Evolutionary conservation across 2,113 vertebrate species (phyloP).

Genomic region (Columba janthina): DNA sequence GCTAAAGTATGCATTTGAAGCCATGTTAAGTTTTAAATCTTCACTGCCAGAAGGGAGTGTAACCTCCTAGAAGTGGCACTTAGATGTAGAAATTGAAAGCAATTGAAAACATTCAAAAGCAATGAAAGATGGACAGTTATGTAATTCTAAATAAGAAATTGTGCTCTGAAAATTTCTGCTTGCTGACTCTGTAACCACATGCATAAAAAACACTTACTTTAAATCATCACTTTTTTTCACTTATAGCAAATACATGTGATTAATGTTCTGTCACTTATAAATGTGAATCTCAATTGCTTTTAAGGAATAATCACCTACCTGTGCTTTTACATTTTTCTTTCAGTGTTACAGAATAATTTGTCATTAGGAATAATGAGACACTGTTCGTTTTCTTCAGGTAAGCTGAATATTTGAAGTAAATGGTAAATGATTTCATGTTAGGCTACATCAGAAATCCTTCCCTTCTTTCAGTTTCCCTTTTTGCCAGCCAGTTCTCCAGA

Average conservation of each 20-base stretch:
- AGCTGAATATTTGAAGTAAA: constrained; percentile 21
- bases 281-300: constrained; percentile 19
- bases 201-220: neutral
- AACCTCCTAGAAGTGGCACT: neutral
- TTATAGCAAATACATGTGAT: neutral
- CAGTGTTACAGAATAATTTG: neutral
- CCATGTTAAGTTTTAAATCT: neutral
- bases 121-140: neutral
- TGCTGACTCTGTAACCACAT: neutral
- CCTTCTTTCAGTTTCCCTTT: neutral
- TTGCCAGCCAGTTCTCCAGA: neutral
- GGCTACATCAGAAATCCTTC: neutral
- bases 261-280: constrained; percentile 18
- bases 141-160: neutral
- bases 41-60: neutral
- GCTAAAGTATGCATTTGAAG: neutral
- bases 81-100: neutral
- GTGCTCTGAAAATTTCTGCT: neutral
- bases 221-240: neutral
- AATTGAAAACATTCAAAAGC: neutral
- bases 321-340: constrained; percentile 44
- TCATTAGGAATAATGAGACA: constrained; percentile 8
- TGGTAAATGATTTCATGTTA: neutral
- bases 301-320: constrained; percentile 38
- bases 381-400: neutral